phyloP scores from a whole-genome alignment of 2,113 vertebrate genomes.

The Platysteira castanea region DNA sequence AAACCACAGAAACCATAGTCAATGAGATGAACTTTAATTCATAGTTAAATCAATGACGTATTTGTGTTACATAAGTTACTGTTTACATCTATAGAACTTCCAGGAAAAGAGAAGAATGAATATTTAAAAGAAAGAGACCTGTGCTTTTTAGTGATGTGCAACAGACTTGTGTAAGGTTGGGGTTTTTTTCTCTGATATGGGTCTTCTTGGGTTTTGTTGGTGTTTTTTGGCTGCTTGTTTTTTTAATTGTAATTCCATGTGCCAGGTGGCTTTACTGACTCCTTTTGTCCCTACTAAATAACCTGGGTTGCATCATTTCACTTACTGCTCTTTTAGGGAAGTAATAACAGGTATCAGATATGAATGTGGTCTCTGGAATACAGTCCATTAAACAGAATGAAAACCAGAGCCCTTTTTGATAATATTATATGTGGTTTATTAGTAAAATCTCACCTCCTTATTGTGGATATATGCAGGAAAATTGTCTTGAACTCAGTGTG shows the following conservation, averaged over 20 bases:
- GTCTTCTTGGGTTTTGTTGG: neutral
- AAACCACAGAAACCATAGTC: neutral
- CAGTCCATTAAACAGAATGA: neutral
- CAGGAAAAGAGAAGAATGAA: neutral
- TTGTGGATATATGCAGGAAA: neutral
- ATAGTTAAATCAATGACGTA: neutral
- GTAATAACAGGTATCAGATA: neutral
- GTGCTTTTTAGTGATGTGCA: neutral
- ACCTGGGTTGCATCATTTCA: neutral
- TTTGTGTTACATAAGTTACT: neutral
- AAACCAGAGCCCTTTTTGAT: neutral
- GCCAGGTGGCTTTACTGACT: neutral
- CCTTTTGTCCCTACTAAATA: neutral
- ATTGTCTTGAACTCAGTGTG: neutral
- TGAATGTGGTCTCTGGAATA: neutral
- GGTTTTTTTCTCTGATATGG: neutral
- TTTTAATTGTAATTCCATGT: accelerated
- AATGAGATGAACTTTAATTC: neutral
- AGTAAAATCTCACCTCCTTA: neutral
- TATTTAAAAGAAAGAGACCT: neutral
- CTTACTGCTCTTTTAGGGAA: neutral
- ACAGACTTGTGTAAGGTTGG: neutral
- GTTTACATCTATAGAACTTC: neutral
- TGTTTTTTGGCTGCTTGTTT: accelerated
- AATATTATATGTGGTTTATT: neutral